phyloP scores from a whole-genome alignment of 2,797 vertebrate genomes.

The Poecilia gillii region DNA sequence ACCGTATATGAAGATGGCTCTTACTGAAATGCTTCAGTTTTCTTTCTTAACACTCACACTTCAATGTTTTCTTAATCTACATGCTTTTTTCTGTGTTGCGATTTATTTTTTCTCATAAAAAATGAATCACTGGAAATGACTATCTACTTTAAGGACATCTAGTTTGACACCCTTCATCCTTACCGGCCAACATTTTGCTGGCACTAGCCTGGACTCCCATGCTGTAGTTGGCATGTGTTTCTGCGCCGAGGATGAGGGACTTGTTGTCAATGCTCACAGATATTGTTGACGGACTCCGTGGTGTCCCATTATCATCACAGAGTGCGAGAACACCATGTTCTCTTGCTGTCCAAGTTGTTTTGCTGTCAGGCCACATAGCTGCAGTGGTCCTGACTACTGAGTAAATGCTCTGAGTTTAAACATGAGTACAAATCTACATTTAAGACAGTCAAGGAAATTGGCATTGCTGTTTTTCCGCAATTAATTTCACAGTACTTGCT shows the following conservation, averaged over 20 bases:
- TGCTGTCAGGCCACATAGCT: constrained; percentile 32
- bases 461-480: background rate
- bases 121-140: constrained; percentile 3
- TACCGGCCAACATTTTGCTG: constrained; percentile 31
- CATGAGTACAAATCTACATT: background rate
- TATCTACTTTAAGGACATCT: constrained; percentile 6
- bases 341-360: constrained; percentile 16
- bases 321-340: constrained; percentile 52
- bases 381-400: constrained; percentile 10
- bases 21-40: background rate
- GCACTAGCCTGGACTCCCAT: constrained; percentile 6
- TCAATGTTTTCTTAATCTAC: background rate
- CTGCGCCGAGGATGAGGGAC: constrained; percentile 14
- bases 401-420: constrained; percentile 35
- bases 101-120: background rate
- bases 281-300: constrained; percentile 31
- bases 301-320: constrained; percentile 43
- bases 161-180: background rate
- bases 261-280: constrained; percentile 27
- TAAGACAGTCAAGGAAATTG: background rate
- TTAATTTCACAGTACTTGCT: background rate
- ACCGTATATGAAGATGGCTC: background rate
- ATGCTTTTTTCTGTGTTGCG: background rate
- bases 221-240: constrained; percentile 35
- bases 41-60: background rate